phyloP scores from a whole-genome alignment of 2,113 vertebrate genomes.

The Alaudala cheleensis region DNA sequence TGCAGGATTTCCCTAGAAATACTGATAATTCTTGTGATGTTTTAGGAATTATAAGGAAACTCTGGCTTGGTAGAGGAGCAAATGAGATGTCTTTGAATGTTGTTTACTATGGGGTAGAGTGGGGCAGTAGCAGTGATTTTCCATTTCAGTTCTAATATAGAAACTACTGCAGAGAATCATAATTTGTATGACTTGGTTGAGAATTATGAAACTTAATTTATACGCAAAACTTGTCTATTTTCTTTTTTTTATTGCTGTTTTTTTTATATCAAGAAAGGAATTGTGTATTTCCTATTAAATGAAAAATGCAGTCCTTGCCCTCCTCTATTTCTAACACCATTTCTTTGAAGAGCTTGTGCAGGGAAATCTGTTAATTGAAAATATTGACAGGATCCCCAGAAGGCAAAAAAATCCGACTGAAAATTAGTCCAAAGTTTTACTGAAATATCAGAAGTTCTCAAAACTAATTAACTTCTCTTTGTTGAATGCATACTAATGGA shows the following conservation, averaged over 20 bases:
- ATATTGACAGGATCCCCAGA: constrained; percentile 54
- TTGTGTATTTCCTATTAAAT: neutral
- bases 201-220: neutral
- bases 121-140: neutral
- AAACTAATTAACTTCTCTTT: constrained; percentile 59
- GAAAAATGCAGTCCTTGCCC: neutral
- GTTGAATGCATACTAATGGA: constrained; percentile 22
- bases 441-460: constrained; percentile 40
- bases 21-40: neutral
- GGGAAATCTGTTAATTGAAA: constrained; percentile 60
- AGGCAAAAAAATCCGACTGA: constrained; percentile 37
- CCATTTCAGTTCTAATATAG: neutral
- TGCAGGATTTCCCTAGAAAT: neutral
- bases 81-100: neutral
- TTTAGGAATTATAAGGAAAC: neutral
- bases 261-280: constrained; percentile 15
- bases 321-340: constrained; percentile 6
- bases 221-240: neutral
- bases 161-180: neutral
- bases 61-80: neutral
- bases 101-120: neutral
- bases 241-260: neutral
- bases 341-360: constrained; percentile 44
- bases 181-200: neutral
- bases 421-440: constrained; percentile 52